phyloP scores from a whole-genome alignment of 1,140 invertebrate species.

The Heliconius hermathena region DNA sequence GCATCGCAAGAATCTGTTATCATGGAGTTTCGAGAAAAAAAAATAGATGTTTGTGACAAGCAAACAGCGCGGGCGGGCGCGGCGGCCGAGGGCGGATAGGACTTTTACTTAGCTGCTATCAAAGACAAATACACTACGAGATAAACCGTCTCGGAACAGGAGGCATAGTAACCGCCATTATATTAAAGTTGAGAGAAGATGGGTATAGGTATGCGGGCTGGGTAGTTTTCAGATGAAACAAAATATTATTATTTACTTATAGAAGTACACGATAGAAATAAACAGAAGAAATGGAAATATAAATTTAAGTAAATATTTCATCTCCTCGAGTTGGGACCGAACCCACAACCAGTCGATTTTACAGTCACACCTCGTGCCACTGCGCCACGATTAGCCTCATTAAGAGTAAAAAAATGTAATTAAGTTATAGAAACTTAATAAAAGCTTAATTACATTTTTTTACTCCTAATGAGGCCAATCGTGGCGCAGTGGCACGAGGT shows the following conservation, averaged over 20 bases:
- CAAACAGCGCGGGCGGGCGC: conserved; percentile 71
- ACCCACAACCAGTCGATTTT: too few species aligned
- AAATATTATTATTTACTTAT: not conserved
- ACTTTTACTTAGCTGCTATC: conserved; percentile 68
- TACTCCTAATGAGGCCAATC: too few species aligned
- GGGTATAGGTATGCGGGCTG: not conserved
- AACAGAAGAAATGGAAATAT: too few species aligned
- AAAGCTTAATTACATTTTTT: too few species aligned
- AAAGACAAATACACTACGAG: conserved; percentile 64
- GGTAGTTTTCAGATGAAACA: not conserved
- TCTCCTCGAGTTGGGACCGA: too few species aligned
- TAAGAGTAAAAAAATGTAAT: too few species aligned
- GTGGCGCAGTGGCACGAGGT: too few species aligned
- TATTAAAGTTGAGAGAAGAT: conserved; percentile 10
- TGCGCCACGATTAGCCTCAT: too few species aligned
- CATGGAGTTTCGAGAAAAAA: conserved; percentile 56
- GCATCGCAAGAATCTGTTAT: conserved; percentile 45
- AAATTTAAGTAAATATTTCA: too few species aligned
- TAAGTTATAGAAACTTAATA: too few species aligned
- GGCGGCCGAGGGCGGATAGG: conserved; percentile 57
- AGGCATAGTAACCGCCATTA: conserved; percentile 44
- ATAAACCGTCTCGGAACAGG: conserved; percentile 51
- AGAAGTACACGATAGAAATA: too few species aligned
- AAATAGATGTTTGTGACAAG: conserved; percentile 54
- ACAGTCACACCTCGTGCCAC: too few species aligned